Evolutionary conservation across 2,888 invertebrate genomes (phyloP).

Genomic region (Coremacera marginata): DNA sequence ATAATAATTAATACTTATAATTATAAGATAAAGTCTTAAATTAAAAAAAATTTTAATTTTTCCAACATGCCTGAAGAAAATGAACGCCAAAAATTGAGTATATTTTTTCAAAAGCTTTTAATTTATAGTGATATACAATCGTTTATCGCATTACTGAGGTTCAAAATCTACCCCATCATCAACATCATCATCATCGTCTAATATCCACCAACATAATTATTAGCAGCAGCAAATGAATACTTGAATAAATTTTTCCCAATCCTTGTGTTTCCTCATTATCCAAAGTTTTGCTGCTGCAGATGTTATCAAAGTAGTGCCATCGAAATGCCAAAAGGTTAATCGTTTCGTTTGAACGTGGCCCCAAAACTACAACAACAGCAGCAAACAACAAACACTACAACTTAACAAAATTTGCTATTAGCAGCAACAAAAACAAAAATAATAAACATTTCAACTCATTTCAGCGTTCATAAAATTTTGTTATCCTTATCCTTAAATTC

Average conservation of each 20-base stretch:
- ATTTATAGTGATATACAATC: no score
- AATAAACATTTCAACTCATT: conserved; percentile 61
- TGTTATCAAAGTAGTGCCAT: conserved; percentile 57
- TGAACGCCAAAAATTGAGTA: no score
- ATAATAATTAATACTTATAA: no score
- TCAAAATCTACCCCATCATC: no score
- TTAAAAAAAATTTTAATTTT: neutral
- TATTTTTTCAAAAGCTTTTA: no score
- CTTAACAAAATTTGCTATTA: neutral
- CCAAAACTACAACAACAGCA: neutral
- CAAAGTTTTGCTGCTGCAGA: conserved; percentile 12
- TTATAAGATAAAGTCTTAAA: no score
- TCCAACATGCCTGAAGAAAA: neutral
- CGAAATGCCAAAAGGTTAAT: conserved; percentile 56
- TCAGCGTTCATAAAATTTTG: conserved; percentile 33
- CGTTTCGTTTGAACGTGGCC: conserved; percentile 41
- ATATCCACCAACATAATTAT: no score
- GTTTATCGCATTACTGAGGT: no score
- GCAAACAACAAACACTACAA: neutral
- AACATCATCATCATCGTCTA: no score
- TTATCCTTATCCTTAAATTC: conserved; percentile 28
- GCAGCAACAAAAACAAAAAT: conserved; percentile 49
- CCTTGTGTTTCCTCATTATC: conserved; percentile 15
- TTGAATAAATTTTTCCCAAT: neutral
- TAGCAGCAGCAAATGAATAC: neutral